A percentile compares a stretch with the other conserved stretches of the same genome.
phyloP scores from a whole-genome alignment of 1,140 invertebrate species.

The Zaprionus vittiger region DNA sequence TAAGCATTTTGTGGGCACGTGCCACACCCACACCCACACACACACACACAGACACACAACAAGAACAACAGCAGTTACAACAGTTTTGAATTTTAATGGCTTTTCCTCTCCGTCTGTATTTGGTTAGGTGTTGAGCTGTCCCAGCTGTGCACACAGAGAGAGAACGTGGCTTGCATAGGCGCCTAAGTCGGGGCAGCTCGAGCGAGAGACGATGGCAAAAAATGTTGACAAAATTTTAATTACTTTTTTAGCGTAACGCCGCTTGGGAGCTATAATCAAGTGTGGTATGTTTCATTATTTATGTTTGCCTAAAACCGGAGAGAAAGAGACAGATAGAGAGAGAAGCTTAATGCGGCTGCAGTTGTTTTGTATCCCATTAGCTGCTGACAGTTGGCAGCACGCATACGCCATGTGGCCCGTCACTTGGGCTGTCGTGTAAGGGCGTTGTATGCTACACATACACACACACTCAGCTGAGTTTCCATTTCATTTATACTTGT shows the following conservation, averaged over 20 bases:
- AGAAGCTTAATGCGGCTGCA: constrained; percentile 15
- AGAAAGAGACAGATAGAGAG: constrained; percentile 12
- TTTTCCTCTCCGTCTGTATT: constrained; percentile 48
- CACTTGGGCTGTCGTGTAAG: constrained; percentile 72
- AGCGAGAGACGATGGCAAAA: constrained; percentile 36
- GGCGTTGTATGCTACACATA: constrained; percentile 51
- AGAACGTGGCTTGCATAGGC: constrained; percentile 37
- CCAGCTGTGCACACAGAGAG: constrained; percentile 16
- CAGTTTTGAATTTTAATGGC: constrained; percentile 46
- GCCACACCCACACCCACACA: constrained; percentile 1
- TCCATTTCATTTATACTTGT: constrained; percentile 42
- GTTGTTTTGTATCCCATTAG: constrained; percentile 55
- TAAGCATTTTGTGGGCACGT: constrained; percentile 53
- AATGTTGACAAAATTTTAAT: constrained; percentile 81
- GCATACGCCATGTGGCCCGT: constrained; percentile 78
- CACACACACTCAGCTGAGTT: constrained; percentile 26
- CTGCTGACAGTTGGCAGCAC: constrained; percentile 62
- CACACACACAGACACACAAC: neutral
- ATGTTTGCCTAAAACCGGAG: constrained; percentile 58
- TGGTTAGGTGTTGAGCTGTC: constrained; percentile 34
- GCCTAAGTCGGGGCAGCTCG: constrained; percentile 12
- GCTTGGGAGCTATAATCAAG: constrained; percentile 71
- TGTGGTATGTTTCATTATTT: constrained; percentile 78
- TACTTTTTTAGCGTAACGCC: constrained; percentile 66
- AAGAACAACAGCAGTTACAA: constrained; percentile 23